These are phyloP conservation scores for Myotis myotis DNA, from an alignment of 2,797 vertebrate species.

Conservation along the genomic window DNA sequence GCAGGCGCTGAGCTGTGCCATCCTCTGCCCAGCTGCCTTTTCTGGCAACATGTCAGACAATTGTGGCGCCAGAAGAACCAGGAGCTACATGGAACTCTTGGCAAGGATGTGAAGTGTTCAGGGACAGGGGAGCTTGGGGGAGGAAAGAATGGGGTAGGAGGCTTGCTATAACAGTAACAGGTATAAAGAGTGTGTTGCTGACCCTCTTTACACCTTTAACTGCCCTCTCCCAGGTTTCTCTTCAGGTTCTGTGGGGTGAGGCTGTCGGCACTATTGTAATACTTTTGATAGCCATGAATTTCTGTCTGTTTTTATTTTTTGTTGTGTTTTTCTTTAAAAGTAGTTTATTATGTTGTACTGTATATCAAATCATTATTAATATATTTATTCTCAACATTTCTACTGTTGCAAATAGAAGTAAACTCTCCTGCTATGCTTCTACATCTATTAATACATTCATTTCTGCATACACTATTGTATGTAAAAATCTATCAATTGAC, in stretches of 20 bases:
- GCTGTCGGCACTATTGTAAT: background rate
- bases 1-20: background rate
- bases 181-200: background rate
- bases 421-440: background rate
- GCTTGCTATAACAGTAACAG: background rate
- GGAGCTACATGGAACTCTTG: background rate
- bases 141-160: background rate
- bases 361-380: background rate
- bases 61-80: background rate
- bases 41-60: conserved; percentile 42
- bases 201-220: background rate
- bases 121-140: background rate
- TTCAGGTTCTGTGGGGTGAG: conserved; percentile 62
- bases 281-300: background rate
- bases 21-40: conserved; percentile 50
- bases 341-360: background rate
- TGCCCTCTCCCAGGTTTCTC: conserved; percentile 35
- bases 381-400: background rate
- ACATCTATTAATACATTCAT: background rate
- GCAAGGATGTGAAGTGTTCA: conserved; percentile 18
- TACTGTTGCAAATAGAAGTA: background rate
- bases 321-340: background rate
- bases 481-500: background rate
- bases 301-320: background rate
- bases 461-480: background rate